Conservation (phyloP, 2,888 invertebrate genomes). For the Synanthedon tipuliformis region DNA sequence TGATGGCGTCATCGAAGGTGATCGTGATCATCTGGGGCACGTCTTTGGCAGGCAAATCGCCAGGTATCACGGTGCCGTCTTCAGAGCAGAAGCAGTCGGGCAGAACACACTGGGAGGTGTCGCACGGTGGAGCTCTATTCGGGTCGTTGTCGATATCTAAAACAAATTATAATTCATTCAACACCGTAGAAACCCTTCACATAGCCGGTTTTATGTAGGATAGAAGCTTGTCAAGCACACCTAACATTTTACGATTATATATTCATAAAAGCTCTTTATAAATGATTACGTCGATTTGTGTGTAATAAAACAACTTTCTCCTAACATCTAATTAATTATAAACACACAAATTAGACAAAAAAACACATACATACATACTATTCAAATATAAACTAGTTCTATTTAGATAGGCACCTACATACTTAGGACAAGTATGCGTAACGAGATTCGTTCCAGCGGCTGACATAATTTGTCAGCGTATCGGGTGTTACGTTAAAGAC, state of each 20-base stretch:
- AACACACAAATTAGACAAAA: too few species aligned
- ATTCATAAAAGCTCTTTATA: too few species aligned
- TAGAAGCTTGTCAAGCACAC: too few species aligned
- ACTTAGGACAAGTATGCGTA: too few species aligned
- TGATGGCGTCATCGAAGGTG: conserved; percentile 94
- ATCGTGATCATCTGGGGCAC: conserved; percentile 95
- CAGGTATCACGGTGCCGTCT: conserved; percentile 88
- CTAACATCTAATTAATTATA: too few species aligned
- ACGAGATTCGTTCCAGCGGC: not conserved
- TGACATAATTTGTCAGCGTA: conserved; percentile 12
- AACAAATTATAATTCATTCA: conserved; percentile 18
- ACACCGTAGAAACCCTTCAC: not conserved
- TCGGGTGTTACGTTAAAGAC: conserved; percentile 15
- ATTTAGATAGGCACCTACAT: too few species aligned
- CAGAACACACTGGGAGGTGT: conserved; percentile 84
- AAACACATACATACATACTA: too few species aligned
- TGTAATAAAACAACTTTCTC: too few species aligned
- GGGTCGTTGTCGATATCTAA: conserved; percentile 93
- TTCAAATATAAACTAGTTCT: too few species aligned
- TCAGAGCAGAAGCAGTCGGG: conserved; percentile 96
- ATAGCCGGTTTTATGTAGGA: not conserved
- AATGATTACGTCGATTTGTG: too few species aligned
- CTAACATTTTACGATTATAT: too few species aligned
- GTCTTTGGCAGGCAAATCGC: conserved; percentile 84
- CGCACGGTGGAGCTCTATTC: conserved; percentile 91